Evolutionary conservation across 64 coral and sea anemone genomes (phyloP).

Genomic region (Montipora cactus): DNA sequence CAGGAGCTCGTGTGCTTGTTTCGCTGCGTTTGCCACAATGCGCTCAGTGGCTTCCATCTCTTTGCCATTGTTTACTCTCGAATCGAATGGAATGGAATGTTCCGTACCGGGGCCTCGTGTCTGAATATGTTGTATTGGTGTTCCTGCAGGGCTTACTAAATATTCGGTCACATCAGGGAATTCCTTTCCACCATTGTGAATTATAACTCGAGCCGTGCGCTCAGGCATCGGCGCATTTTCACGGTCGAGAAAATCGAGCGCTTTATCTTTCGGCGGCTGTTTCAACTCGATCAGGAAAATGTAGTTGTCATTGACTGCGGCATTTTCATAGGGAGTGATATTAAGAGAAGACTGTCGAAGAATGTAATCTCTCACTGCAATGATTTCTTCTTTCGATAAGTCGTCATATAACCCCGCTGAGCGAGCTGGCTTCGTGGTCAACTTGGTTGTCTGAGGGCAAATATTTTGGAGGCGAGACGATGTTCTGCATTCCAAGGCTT

Average conservation of each 20-base stretch:
- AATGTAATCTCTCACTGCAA: constrained; percentile 72
- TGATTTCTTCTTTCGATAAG: constrained; percentile 58
- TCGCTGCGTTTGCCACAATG: not conserved
- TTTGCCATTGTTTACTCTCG: not conserved
- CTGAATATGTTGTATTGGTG: constrained; percentile 8
- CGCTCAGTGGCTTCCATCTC: not conserved
- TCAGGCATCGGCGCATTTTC: constrained; percentile 40
- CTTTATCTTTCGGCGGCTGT: constrained; percentile 60
- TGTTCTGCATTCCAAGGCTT: not conserved
- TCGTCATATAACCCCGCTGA: constrained; percentile 69
- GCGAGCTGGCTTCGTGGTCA: not conserved
- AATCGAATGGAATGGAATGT: constrained; percentile 45
- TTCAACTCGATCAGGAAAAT: constrained; percentile 81
- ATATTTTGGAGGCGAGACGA: not conserved
- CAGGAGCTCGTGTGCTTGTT: constrained; percentile 24
- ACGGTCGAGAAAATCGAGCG: constrained; percentile 59
- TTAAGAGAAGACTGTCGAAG: constrained; percentile 34
- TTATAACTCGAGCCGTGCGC: constrained; percentile 57
- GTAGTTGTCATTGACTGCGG: constrained; percentile 60
- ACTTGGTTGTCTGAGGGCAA: not conserved
- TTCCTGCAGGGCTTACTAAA: constrained; percentile 45
- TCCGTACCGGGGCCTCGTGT: not conserved
- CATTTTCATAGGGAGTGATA: constrained; percentile 58
- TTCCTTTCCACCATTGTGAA: constrained; percentile 54
- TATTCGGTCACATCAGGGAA: constrained; percentile 63